Conservation (phyloP, 2,888 invertebrate genomes). For the Watsonalla cultraria region DNA sequence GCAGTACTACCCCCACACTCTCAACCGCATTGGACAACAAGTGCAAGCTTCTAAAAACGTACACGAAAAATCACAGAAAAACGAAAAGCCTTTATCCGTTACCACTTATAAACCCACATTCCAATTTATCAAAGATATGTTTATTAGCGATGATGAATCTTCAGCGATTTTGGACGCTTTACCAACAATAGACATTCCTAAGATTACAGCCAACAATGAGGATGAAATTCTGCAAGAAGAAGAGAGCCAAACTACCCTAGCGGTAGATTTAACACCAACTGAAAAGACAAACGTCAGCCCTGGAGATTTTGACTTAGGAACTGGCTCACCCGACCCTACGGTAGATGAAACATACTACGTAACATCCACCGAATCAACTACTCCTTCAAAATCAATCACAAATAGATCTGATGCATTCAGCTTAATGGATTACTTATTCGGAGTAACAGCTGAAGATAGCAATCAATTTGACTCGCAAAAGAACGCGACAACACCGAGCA, state of each 20-base stretch:
- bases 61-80: slow-evolving; percentile 39
- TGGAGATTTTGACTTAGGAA: slow-evolving; percentile 66
- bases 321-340: slow-evolving; percentile 58
- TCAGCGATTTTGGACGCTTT: slow-evolving; percentile 29
- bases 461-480: slow-evolving; percentile 24
- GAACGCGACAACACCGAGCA: slow-evolving; percentile 26
- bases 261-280: slow-evolving; percentile 28
- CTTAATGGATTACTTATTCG: slow-evolving; percentile 67
- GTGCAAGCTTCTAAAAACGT: slow-evolving; percentile 34
- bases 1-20: slow-evolving; percentile 81
- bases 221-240: slow-evolving; percentile 15
- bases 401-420: slow-evolving; percentile 55
- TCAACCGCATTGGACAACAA: slow-evolving; percentile 62
- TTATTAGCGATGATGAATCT: slow-evolving; percentile 39
- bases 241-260: slow-evolving; percentile 22
- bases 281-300: slow-evolving; percentile 35
- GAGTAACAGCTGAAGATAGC: slow-evolving; percentile 49
- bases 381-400: slow-evolving; percentile 30
- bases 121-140: slow-evolving; percentile 51
- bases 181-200: slow-evolving; percentile 50
- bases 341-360: slow-evolving; percentile 47
- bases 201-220: slow-evolving; percentile 22
- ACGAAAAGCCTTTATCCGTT: slow-evolving; percentile 40
- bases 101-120: slow-evolving; percentile 64
- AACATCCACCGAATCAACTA: slow-evolving; percentile 47